Base-by-base conservation (phyloP, 1,140 invertebrate species). In the Drosophila triauraria region DNA sequence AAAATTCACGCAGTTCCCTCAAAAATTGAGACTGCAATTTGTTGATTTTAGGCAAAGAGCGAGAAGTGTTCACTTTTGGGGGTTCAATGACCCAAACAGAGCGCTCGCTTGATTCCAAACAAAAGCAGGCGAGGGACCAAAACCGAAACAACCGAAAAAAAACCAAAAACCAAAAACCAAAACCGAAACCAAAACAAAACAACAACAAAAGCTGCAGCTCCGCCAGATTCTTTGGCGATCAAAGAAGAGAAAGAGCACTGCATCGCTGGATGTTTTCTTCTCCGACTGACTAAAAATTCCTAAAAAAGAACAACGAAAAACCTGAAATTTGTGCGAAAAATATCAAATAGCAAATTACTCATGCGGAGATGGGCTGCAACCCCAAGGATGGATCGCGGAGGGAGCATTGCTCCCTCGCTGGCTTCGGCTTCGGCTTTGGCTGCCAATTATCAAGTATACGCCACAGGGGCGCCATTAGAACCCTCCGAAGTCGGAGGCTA, bases 281-380 rank as follows among this genome's bases (percentile, higher is more conserved):
- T 38, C 32, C 15, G 51, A 30, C 32, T 23, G 51, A 30, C 27
- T 30, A 30, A 30, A 30, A 27, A 30, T 6, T 35, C 8, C 13
- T 59, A 17, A 48, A 54, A 54, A 35, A 65, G 40, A 40, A 67
- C 25, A 30, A 47, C 40, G 53, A 71, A 57, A 74, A 78, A 69
- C 75, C 46, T 47, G 74, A 78, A 78, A 77, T 25, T 58, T 50
- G 32, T 38, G 27, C 61, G 42, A 61, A 78, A 87, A 80, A 87
- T 87, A 87, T 88, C 80, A 87, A 87, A 87, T 87, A 84, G 84
- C 84, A 87, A 87, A 88, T 87, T 88, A 87, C 83, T 88, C 84
- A 87, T 87, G 80, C 75, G 78, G 57, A 47, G 30, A 50, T 12
- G 3, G 42, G 46, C 40, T 20, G 20, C 30, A 46, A 25, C 27